Base-by-base conservation (phyloP, 1,140 invertebrate genomes). In the Dendroctonus valens region DNA sequence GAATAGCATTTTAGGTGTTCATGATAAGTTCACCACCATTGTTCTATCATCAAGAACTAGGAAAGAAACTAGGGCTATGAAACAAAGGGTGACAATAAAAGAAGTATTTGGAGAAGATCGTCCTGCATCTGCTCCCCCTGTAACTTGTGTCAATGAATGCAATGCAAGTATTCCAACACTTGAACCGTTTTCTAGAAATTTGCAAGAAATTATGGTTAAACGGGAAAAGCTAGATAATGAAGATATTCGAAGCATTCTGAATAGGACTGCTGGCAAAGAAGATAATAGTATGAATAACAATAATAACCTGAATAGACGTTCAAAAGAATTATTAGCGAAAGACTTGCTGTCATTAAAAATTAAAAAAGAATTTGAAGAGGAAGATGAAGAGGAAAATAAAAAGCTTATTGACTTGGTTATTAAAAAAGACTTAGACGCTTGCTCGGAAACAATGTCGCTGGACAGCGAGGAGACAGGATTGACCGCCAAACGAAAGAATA, bases 51-150 rank as follows among this genome's bases (percentile, higher is more conserved):
- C 88, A 37, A 81, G 90, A 69, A 91, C 90, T 5, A 81, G 90
- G 70, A 91, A 86, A 12, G 88, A 91, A 75, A 90, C 87, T n/a
- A 82, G 88, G 68, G 82, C 89, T 14, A 78, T 90, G 72, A 89
- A 90, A 76, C 87, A 90, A 70, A 82, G 88, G 70, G 88, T 89
- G 7, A 91, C 88, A 2, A 91, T 91, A 40, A 85, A 88, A 67
- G 89, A 91, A 77, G 89, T 91, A 0, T 92, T 91, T 76, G 89
- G 89, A 4, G 89, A 88, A 41, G 85, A 88, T 73, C 77, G 87
- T 7, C 87, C 88, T 0, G 87, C 87, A 0, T 83, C 83, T 3
- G 83, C 82, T 1, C 83, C 83, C 14, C 82, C 83, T 5, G 76
- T 78, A 11, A 81, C 82, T 5, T 82, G 80, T 69, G 77, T 76